Base-by-base conservation (phyloP, 2,888 invertebrate species). In the Mythimna loreyi region DNA sequence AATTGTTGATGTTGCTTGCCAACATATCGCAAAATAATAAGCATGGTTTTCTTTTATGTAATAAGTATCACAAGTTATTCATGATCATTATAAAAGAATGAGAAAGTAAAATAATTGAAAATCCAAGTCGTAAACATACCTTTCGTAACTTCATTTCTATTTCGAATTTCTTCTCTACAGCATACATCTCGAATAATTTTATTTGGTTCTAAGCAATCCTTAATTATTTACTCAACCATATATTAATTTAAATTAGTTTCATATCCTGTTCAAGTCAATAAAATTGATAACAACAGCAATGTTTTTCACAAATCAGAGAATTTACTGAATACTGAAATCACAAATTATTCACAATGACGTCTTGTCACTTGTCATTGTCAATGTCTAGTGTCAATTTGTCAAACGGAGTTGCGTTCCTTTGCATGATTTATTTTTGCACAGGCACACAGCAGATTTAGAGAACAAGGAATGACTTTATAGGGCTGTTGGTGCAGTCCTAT, bases 131-230 rank as follows among this genome's bases (percentile, higher is more conserved):
- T 74, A 73, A 74, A 84, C 77, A 79, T 85, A 97, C 97, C 96
- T 96, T 97, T 87, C 96, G 96, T 63, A 97, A 90, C 89, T 97
- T 97, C 92, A 95, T 96, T 89, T 96, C 96, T 78, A 97, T 96
- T 91, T 97, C 96, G 63, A 96, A 94, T 88, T 96, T 97, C 86
- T 96, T 96, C 84, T 97, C 97, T 56, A 96, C 87, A 1, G 94
- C 95, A 77, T 92, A 93, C 95, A 96, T 95, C 23, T 75, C 91
- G 75, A 7, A 57, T 19, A 36, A 1, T 58, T 30, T n/a, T 52
- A 47, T 16, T 55, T 11, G 3, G 13, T 53, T 43, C 56, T 58
- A 40, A 45, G 8, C 4, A 50, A 33, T 33, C 23, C 11, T 59
- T 33, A 25, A 33, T 23, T 23, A 40, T 25, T 13, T 16, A 9